These are phyloP conservation scores for Dasyprocta punctata DNA, from an alignment of 2,113 vertebrate species.

Conservation along the genomic window DNA sequence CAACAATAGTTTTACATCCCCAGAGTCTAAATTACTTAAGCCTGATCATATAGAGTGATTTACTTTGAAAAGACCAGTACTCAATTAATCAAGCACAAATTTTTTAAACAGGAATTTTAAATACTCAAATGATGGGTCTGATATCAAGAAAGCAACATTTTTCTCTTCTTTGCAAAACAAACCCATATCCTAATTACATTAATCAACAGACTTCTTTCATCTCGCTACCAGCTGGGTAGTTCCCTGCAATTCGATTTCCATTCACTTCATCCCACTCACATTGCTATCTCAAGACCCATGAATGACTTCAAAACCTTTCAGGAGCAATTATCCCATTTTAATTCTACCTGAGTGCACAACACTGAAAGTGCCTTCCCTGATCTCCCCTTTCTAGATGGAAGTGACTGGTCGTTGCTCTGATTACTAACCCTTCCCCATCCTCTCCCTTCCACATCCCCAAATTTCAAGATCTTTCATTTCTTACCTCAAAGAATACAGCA, in stretches of 20 bases:
- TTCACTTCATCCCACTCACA: background rate
- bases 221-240: background rate
- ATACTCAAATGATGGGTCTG: background rate
- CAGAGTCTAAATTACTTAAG: slow-evolving; percentile 1
- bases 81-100: background rate
- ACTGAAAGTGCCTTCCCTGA: background rate
- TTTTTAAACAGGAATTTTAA: background rate
- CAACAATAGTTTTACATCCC: background rate
- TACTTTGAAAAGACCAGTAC: slow-evolving; percentile 10
- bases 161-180: background rate
- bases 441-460: background rate
- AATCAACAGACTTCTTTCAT: background rate
- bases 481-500: background rate
- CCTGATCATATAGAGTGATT: background rate
- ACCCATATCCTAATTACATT: background rate
- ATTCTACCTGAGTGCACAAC: background rate
- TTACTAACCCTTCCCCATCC: background rate
- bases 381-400: background rate
- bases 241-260: background rate
- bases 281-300: background rate
- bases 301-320: background rate
- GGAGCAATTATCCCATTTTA: background rate
- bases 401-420: background rate
- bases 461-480: background rate
- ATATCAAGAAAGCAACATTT: background rate